phyloP scores from a whole-genome alignment of 2,113 vertebrate genomes.

The Promerops cafer region DNA sequence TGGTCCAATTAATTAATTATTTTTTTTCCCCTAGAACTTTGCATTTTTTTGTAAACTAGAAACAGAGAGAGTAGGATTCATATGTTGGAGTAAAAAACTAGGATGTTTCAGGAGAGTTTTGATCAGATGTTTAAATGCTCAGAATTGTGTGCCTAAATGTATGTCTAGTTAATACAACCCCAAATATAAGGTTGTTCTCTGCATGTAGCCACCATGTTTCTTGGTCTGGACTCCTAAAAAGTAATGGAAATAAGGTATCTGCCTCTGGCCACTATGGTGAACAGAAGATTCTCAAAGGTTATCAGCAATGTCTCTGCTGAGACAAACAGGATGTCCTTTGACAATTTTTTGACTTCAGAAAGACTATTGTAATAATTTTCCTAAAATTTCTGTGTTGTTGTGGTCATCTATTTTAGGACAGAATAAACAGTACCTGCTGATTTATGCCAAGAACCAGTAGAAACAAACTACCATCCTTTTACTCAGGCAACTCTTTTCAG shows the following conservation, averaged over 20 bases:
- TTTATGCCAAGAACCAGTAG: neutral
- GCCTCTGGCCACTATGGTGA: neutral
- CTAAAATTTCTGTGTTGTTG: neutral
- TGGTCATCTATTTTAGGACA: neutral
- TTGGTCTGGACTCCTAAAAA: neutral
- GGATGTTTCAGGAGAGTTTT: neutral
- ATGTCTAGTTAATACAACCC: neutral
- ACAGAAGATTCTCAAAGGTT: neutral
- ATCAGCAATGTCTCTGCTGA: accelerated
- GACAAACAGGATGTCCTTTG: neutral
- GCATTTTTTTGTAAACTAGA: neutral
- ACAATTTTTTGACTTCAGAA: neutral
- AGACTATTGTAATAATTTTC: neutral
- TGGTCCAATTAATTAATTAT: neutral
- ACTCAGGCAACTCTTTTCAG: neutral
- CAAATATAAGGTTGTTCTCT: neutral
- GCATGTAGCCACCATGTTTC: neutral
- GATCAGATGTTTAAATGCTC: neutral
- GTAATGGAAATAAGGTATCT: neutral
- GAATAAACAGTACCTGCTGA: neutral
- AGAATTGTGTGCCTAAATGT: neutral
- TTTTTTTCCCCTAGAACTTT: neutral
- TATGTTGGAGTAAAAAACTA: neutral
- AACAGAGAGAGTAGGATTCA: neutral
- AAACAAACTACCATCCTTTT: neutral